These are phyloP conservation scores for Muscicapa adusta DNA, from an alignment of 2,113 vertebrate species.

Conservation along the genomic window DNA sequence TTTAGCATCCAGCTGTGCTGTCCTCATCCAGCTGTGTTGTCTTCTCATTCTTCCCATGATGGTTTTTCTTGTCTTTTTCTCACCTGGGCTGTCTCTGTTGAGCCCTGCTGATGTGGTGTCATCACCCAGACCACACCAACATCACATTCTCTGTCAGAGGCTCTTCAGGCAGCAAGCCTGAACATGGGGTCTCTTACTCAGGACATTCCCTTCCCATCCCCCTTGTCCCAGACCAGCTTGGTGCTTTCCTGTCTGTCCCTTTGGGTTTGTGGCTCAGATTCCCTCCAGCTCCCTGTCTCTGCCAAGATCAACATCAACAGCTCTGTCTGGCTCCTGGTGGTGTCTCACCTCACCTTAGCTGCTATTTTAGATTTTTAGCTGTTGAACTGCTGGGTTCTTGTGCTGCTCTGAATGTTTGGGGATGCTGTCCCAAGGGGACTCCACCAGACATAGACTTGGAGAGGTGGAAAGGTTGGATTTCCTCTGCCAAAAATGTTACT, in stretches of 20 bases:
- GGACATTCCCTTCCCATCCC: neutral
- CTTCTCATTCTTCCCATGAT: neutral
- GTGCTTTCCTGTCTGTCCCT: neutral
- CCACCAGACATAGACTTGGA: neutral
- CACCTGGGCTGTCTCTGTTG: neutral
- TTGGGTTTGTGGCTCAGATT: neutral
- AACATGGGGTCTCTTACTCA: neutral
- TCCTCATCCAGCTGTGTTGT: neutral
- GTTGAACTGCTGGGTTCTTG: neutral
- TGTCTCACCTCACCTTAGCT: neutral
- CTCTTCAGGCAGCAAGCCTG: neutral
- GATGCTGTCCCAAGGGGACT: neutral
- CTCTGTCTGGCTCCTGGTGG: neutral
- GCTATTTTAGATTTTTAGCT: neutral
- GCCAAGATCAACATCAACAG: neutral
- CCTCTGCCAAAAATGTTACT: neutral
- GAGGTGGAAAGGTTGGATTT: neutral
- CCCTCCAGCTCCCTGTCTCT: neutral
- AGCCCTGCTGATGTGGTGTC: neutral
- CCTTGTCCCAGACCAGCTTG: neutral
- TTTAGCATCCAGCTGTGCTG: neutral
- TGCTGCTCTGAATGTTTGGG: neutral
- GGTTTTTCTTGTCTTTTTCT: neutral
- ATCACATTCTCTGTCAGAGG: rapidly evolving
- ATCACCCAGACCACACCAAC: neutral